These are phyloP conservation scores for Sciurus niger DNA, from an alignment of 2,113 vertebrate genomes.

Conservation along the genomic window DNA sequence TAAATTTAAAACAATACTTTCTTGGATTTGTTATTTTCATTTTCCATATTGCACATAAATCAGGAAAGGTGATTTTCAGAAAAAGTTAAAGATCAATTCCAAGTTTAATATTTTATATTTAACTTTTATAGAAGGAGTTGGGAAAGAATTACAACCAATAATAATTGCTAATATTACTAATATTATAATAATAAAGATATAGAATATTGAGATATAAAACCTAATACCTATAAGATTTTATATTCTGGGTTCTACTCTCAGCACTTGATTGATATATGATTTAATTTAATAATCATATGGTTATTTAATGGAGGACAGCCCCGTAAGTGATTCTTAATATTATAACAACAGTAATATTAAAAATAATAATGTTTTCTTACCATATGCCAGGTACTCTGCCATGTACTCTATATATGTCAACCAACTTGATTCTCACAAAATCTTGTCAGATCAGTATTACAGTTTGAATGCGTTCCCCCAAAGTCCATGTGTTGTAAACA, in stretches of 20 bases:
- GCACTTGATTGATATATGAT: not conserved
- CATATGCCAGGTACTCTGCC: not conserved
- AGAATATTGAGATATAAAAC: not conserved
- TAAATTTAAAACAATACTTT: slow-evolving; percentile 28
- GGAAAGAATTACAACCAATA: not conserved
- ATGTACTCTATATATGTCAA: not conserved
- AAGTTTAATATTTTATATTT: slow-evolving; percentile 43
- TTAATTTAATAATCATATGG: slow-evolving; percentile 41
- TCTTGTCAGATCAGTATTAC: not conserved
- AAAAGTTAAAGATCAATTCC: slow-evolving; percentile 34
- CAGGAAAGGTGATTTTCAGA: slow-evolving; percentile 30
- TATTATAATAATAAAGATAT: slow-evolving; percentile 19
- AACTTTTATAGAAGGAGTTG: not conserved
- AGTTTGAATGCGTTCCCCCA: not conserved
- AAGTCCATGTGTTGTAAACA: not conserved
- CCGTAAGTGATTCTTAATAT: not conserved
- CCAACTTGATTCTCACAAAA: not conserved
- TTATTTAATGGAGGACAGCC: not conserved
- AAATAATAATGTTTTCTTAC: slow-evolving; percentile 24
- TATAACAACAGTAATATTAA: not conserved
- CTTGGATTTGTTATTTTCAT: not conserved
- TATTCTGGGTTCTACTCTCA: not conserved
- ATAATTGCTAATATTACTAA: not conserved
- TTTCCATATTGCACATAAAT: slow-evolving; percentile 19
- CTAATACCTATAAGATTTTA: not conserved